A percentile compares a stretch with the other conserved stretches of the same genome.
phyloP scores from a whole-genome alignment of 1,140 invertebrate species.

The Drosophila jambulina region DNA sequence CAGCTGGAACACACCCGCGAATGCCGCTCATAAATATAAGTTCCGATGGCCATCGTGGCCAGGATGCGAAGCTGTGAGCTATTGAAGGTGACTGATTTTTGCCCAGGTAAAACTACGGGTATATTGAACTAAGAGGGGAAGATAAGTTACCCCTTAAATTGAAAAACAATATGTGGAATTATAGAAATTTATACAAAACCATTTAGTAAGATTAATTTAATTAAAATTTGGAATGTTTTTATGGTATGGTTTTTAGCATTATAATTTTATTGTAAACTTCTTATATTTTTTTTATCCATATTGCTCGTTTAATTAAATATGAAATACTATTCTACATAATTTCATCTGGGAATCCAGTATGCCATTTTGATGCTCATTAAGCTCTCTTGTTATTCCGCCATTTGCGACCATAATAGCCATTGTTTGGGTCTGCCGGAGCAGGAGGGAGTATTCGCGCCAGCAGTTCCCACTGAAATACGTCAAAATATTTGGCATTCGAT shows the following conservation, averaged over 20 bases:
- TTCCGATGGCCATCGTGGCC: conserved; percentile 55
- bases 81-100: conserved; percentile 39
- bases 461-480: conserved; percentile 68
- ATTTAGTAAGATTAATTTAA: background rate
- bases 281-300: background rate
- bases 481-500: conserved; percentile 84
- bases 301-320: background rate
- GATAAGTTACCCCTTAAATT: background rate
- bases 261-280: background rate
- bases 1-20: conserved; percentile 60
- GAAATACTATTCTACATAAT: background rate
- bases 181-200: background rate
- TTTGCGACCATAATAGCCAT: conserved; percentile 75
- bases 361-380: background rate
- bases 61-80: conserved; percentile 6
- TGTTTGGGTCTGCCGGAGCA: conserved; percentile 28
- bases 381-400: conserved; percentile 61
- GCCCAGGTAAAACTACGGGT: background rate
- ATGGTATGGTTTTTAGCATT: background rate
- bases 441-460: conserved; percentile 1
- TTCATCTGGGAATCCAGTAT: background rate
- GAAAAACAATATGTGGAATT: background rate
- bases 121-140: background rate
- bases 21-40: conserved; percentile 77
- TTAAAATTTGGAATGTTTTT: background rate